Evolutionary conservation across 2,888 invertebrate genomes (phyloP).

Genomic region (Gandaritis pyraliata): DNA sequence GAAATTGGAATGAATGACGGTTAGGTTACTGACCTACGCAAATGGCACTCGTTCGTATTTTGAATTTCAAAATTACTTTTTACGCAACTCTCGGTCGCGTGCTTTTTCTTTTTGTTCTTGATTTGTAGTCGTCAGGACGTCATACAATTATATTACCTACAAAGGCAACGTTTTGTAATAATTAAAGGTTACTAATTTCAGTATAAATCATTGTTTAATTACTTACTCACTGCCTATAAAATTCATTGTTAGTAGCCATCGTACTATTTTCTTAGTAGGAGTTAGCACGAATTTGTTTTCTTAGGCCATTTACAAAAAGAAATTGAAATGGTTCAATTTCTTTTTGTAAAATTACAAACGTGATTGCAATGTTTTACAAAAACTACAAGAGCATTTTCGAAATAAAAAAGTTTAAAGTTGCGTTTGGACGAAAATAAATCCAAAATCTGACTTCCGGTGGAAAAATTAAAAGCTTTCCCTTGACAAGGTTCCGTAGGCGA

Average conservation of each 20-base stretch:
- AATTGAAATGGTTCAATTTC: no score
- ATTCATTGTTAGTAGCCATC: no score
- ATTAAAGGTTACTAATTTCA: no score
- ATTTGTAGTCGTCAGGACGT: background rate
- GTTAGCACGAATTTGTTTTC: no score
- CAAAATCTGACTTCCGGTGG: conserved; percentile 72
- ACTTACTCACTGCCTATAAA: no score
- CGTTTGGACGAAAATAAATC: conserved; percentile 36
- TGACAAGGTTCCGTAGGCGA: conserved; percentile 69
- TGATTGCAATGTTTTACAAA: no score
- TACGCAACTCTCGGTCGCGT: conserved; percentile 19
- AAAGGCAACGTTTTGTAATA: no score
- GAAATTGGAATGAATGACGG: conserved; percentile 82
- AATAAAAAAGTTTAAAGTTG: conserved; percentile 7
- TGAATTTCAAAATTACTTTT: conserved; percentile 36
- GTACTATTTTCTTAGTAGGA: no score
- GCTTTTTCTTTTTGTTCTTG: conserved; percentile 8
- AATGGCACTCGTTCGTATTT: conserved; percentile 44
- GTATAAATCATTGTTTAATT: no score
- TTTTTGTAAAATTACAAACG: no score
- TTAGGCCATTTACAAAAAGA: no score
- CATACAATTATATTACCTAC: background rate
- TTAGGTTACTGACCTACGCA: conserved; percentile 80
- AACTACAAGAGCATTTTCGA: no score
- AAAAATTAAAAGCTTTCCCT: conserved; percentile 70